A percentile compares a stretch with the other conserved stretches of the same genome.
Evolutionary conservation across 1,140 invertebrate genomes (phyloP).

Genomic region (Caenorhabditis elegans): WBcel235 BX284604.4:4550001-4550500

Average conservation of each 20-base stretch:
- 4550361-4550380: too few species aligned
- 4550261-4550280: not conserved
- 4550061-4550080: not conserved
- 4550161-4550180: not conserved
- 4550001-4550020: constrained; percentile 1
- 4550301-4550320: too few species aligned
- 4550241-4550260: not conserved
- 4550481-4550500: too few species aligned
- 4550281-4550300: not conserved
- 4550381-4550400: too few species aligned
- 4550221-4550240: not conserved
- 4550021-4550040: not conserved
- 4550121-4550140: not conserved
- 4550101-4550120: not conserved
- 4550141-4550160: not conserved
- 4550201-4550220: not conserved
- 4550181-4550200: not conserved
- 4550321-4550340: too few species aligned
- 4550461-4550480: too few species aligned
- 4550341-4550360: too few species aligned
- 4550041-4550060: not conserved
- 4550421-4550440: too few species aligned
- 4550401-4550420: too few species aligned
- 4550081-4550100: not conserved
- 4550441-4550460: too few species aligned